A percentile compares a stretch with the other conserved stretches of the same genome.
Evolutionary conservation across 1,140 invertebrate species (phyloP).

Genomic region (Solenopsis fugax): DNA sequence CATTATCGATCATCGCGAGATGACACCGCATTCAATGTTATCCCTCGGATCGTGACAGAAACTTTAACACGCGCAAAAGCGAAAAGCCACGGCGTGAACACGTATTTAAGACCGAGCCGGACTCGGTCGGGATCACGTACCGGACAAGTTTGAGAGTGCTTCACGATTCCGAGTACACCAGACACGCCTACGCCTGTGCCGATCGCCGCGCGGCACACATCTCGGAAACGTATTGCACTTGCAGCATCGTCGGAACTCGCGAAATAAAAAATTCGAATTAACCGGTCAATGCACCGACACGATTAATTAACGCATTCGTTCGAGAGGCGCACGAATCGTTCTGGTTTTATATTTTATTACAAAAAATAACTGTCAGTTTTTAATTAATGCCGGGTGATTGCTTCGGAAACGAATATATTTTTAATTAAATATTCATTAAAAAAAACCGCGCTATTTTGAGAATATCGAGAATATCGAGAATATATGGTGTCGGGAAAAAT

Average conservation of each 20-base stretch:
- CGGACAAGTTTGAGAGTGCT: constrained; percentile 65
- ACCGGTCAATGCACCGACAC: not conserved
- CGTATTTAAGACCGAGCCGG: constrained; percentile 65
- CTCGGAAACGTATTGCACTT: constrained; percentile 43
- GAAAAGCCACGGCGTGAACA: constrained; percentile 63
- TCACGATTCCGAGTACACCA: constrained; percentile 49
- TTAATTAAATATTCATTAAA: not conserved
- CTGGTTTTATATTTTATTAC: not conserved
- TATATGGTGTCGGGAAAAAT: not conserved
- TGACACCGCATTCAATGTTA: constrained; percentile 54
- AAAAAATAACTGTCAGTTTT: not conserved
- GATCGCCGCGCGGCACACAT: not conserved
- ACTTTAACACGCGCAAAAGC: constrained; percentile 51
- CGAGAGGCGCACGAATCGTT: not conserved
- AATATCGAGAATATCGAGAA: not conserved
- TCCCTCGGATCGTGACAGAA: constrained; percentile 62
- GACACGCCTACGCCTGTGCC: constrained; percentile 56
- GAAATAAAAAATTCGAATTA: constrained; percentile 33
- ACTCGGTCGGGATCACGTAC: constrained; percentile 51
- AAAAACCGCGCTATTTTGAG: not conserved
- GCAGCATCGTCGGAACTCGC: constrained; percentile 16
- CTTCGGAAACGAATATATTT: not conserved
- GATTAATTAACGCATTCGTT: constrained; percentile 1
- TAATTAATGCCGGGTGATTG: not conserved
- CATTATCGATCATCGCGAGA: constrained; percentile 65